phyloP scores from a whole-genome alignment of 1,140 invertebrate genomes.

The Hyles euphorbiae region DNA sequence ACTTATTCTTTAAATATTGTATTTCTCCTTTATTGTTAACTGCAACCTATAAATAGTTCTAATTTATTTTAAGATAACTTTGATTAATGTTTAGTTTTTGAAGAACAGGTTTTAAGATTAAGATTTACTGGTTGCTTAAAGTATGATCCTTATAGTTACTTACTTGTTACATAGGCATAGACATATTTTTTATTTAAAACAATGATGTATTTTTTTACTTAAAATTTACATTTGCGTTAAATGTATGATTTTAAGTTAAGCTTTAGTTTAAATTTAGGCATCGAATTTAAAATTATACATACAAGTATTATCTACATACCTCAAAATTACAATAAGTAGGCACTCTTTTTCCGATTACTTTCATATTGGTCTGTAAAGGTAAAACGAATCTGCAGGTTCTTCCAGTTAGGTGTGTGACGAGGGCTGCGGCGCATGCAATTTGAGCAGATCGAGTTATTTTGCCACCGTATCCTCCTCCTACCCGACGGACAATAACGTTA shows the following conservation, averaged over 20 bases:
- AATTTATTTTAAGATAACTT: no score
- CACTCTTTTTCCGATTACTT: slow-evolving; percentile 78
- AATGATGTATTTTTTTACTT: no score
- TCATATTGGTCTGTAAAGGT: slow-evolving; percentile 79
- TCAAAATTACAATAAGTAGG: slow-evolving; percentile 78
- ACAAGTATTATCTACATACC: slow-evolving; percentile 43
- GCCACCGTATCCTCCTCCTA: slow-evolving; percentile 44
- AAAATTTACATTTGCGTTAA: no score
- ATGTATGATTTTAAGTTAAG: no score
- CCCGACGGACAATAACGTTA: slow-evolving; percentile 73
- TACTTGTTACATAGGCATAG: no score
- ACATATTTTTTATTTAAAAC: no score
- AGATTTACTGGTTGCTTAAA: no score
- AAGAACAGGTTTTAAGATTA: no score
- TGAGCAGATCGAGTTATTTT: slow-evolving; percentile 40
- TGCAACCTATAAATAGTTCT: slow-evolving; percentile 74
- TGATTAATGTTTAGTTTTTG: no score
- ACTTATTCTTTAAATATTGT: slow-evolving; percentile 78
- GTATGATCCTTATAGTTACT: no score
- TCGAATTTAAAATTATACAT: no score
- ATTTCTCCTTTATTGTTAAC: slow-evolving; percentile 81
- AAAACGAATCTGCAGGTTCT: slow-evolving; percentile 57
- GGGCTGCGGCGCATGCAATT: slow-evolving; percentile 26
- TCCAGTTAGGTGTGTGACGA: slow-evolving; percentile 36
- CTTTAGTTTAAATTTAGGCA: no score